Percentiles rank a stretch among this genome's conserved stretches.
These are phyloP conservation scores for Crambe crambe DNA, from an alignment of 37 sponge, comb jelly and placozoan species.

Conservation along the genomic window DNA sequence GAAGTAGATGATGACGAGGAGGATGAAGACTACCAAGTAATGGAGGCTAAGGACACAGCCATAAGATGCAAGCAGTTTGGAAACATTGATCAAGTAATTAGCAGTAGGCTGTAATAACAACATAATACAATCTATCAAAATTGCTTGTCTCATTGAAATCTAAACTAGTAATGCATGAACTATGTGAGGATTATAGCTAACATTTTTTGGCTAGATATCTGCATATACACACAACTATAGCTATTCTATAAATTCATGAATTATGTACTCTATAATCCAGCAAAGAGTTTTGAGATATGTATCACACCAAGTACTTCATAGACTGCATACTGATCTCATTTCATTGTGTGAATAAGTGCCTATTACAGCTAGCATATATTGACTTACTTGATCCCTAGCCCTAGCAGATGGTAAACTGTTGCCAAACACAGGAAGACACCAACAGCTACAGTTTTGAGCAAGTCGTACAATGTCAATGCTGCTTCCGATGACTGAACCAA, in stretches of 20 bases:
- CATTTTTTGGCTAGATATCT: too few relatives aligned
- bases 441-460: constrained; percentile 26
- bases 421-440: constrained; percentile 40
- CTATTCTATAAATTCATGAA: too few relatives aligned
- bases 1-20: constrained; percentile 18
- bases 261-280: too few relatives aligned
- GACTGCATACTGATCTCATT: neutral
- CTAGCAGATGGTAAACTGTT: constrained; percentile 37
- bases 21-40: constrained; percentile 31
- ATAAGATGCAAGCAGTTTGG: constrained; percentile 9
- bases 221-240: too few relatives aligned
- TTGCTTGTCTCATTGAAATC: too few relatives aligned
- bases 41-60: constrained; percentile 7
- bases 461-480: neutral
- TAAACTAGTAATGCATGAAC: too few relatives aligned
- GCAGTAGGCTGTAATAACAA: constrained; percentile 9
- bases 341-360: neutral
- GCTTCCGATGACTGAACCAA: constrained; percentile 5
- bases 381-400: constrained; percentile 4
- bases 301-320: neutral
- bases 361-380: neutral
- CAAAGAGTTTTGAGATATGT: too few relatives aligned
- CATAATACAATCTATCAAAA: neutral
- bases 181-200: too few relatives aligned
- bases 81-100: neutral